Conservation (phyloP, 2,113 vertebrate species). For the Lagopus muta region DNA sequence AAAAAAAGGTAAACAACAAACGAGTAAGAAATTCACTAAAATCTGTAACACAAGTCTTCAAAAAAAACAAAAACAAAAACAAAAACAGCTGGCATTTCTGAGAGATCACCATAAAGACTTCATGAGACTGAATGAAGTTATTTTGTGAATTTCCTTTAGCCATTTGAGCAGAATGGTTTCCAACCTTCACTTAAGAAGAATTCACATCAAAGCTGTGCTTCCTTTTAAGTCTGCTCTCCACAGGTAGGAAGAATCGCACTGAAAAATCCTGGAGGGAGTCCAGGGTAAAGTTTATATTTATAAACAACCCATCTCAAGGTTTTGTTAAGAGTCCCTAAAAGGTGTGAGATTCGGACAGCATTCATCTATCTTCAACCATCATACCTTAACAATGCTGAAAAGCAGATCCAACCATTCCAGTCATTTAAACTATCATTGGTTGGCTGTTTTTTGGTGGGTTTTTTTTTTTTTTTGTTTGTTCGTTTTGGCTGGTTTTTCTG, state of each 20-base stretch:
- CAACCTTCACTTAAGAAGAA: background rate
- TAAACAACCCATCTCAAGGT: constrained; percentile 22
- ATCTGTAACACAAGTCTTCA: background rate
- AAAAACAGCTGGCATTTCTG: background rate
- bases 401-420: background rate
- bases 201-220: background rate
- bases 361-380: background rate
- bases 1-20: background rate
- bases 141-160: background rate
- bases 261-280: background rate
- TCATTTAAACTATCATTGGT: background rate
- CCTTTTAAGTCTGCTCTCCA: background rate
- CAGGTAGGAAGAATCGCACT: background rate
- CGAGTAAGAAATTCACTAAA: background rate
- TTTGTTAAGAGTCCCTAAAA: background rate
- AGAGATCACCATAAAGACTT: background rate
- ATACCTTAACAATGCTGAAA: background rate
- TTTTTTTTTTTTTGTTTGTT: too few species aligned
- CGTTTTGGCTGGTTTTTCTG: too few species aligned
- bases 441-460: too few species aligned
- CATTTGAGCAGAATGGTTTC: background rate
- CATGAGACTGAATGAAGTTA: background rate
- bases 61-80: background rate
- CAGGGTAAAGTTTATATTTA: constrained; percentile 44
- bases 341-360: background rate